A percentile compares a stretch with the other conserved stretches of the same genome.
These are phyloP conservation scores for Terebella lapidaria DNA, from an alignment of 2,888 invertebrate species.

Conservation along the genomic window DNA sequence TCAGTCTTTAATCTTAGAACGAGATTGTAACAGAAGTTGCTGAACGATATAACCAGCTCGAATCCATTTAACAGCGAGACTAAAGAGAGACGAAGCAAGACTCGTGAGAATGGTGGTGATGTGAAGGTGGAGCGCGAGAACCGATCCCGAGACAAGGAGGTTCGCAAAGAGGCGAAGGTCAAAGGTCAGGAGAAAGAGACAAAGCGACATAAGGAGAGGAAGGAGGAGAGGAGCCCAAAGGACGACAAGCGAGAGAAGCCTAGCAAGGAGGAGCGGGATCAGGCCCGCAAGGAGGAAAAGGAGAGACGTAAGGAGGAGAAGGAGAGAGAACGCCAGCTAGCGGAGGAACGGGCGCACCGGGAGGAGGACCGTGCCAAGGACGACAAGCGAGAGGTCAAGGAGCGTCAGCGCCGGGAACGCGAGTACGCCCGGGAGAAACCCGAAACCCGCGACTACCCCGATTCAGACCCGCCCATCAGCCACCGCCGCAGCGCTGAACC, in stretches of 20 bases:
- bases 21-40: too few relatives aligned
- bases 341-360: constrained; percentile 1
- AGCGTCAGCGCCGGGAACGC: background rate
- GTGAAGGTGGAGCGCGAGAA: background rate
- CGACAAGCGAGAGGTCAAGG: constrained; percentile 4
- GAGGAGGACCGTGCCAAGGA: constrained; percentile 3
- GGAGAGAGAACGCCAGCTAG: background rate
- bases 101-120: background rate
- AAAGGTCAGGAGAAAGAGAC: background rate
- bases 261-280: constrained; percentile 6
- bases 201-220: background rate
- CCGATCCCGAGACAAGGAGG: too few relatives aligned
- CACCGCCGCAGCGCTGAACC: constrained; percentile 34
- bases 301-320: constrained; percentile 1
- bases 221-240: constrained; percentile 2
- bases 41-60: too few relatives aligned
- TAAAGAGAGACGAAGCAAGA: background rate
- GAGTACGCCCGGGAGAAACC: background rate
- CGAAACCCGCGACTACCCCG: constrained; percentile 11
- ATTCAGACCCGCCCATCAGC: constrained; percentile 17
- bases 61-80: too few relatives aligned
- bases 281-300: constrained; percentile 6
- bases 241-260: constrained; percentile 4
- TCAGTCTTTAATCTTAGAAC: too few relatives aligned
- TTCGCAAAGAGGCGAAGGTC: background rate